Percentiles rank a stretch among this genome's conserved stretches.
Conservation (phyloP, 2,113 vertebrate genomes). For the Siniperca chuatsi region DNA sequence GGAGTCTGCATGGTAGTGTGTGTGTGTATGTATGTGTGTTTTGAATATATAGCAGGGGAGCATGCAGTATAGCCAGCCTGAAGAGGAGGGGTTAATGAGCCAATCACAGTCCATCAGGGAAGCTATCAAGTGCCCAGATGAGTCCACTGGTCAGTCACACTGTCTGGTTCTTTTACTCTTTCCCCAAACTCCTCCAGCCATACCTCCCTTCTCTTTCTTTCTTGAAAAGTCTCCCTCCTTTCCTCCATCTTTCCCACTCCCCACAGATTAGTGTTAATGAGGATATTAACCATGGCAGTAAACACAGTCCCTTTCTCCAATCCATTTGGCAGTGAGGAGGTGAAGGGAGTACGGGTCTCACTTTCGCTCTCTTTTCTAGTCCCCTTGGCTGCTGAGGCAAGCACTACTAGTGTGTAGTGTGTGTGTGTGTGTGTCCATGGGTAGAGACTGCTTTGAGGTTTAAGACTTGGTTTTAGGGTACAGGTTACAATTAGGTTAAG, state of each 20-base stretch:
- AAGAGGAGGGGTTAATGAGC: slow-evolving; percentile 69
- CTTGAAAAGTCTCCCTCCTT: slow-evolving; percentile 31
- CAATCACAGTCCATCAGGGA: slow-evolving; percentile 62
- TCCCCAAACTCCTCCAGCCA: slow-evolving; percentile 22
- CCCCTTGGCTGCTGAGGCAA: slow-evolving; percentile 23
- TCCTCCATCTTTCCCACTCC: slow-evolving; percentile 50
- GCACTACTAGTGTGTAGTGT: slow-evolving; percentile 11
- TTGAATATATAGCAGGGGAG: slow-evolving; percentile 25
- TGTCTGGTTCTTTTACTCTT: slow-evolving; percentile 39
- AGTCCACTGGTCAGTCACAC: slow-evolving; percentile 63
- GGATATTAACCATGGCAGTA: slow-evolving; percentile 74
- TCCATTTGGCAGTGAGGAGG: slow-evolving; percentile 56
- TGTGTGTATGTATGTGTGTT: slow-evolving; percentile 17
- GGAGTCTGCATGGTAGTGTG: background rate
- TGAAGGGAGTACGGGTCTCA: slow-evolving; percentile 27
- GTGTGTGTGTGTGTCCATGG: background rate
- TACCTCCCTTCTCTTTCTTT: slow-evolving; percentile 25
- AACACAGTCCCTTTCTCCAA: slow-evolving; percentile 62
- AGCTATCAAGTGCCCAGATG: slow-evolving; percentile 56
- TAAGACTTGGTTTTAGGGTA: too few species aligned
- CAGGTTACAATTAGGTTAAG: too few species aligned
- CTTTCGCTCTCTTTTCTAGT: background rate
- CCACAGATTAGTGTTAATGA: slow-evolving; percentile 75
- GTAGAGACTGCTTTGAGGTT: too few species aligned
- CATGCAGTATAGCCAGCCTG: slow-evolving; percentile 29